Evolutionary conservation across 2,797 vertebrate genomes (phyloP), one percentile per base, ranked within the genome.

Genomic region (Enteromius argenteus): DNA sequence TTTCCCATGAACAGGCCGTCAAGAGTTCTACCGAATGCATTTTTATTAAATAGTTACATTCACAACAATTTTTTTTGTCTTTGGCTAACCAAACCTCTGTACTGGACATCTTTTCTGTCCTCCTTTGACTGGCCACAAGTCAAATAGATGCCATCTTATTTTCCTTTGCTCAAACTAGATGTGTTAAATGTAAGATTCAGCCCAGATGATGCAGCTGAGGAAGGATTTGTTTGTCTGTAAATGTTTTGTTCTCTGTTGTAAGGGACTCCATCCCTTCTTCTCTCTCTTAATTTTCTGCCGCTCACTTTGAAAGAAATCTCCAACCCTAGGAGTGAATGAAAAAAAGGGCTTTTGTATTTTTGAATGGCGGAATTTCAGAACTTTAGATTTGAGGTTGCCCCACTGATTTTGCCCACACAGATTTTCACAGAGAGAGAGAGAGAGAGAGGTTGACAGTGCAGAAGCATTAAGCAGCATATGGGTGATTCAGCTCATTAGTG

Each of bases 331-430:
- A 79, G 62, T 32, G 30, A 37, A 51, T 5, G 56, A 42, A 67
- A 93, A 60, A 91, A 84, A 92, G 92, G 91, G 94, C 94, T 96
- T 96, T 95, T 95, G 94, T 95, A 93, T 95, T 95, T 95, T 94
- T 95, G 95, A 95, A 96, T 95, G 95, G 95, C 95, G 94, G 94
- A 95, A 95, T 95, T 96, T 95, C 35, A 93, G 95, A 95, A 95
- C 95, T 94, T 94, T 93, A 93, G 93, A 84, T 68, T 58, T 44
- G 49, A 42, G 37, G 49, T 56, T 81, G n/a, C 64, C 77, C 77
- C 32, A 62, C 14, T 49, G 76, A 35, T 23, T 71, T 80, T 32
- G 8, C 42, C 30, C 80, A 56, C 37, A 83, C 32, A 64, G 14
- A 32, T 32, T 42, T 1, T 35, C 17, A 35, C 21, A 75, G 8